These are phyloP conservation scores for Tauraco hartlaubi DNA, from an alignment of 2,797 vertebrate genomes.

Conservation along the genomic window DNA sequence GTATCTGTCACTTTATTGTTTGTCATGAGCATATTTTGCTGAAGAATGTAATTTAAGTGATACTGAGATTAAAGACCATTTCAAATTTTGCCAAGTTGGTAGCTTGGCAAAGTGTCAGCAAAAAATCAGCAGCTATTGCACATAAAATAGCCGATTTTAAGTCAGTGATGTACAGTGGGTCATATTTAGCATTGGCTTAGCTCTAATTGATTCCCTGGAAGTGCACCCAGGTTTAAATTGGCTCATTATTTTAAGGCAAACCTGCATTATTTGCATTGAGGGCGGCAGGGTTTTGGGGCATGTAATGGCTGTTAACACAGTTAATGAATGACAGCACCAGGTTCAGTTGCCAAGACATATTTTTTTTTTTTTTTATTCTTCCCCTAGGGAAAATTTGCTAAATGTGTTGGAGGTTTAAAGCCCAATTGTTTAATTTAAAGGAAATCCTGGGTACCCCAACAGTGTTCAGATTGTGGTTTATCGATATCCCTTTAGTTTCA, in stretches of 20 bases:
- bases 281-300: background rate
- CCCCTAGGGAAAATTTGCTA: background rate
- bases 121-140: background rate
- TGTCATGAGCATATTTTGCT: background rate
- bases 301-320: background rate
- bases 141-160: background rate
- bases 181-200: background rate
- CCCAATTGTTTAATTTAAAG: background rate
- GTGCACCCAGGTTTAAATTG: background rate
- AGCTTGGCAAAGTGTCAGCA: background rate
- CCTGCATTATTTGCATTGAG: background rate
- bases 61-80: background rate
- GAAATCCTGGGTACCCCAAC: background rate
- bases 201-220: background rate
- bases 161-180: background rate
- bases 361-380: background rate
- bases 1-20: background rate
- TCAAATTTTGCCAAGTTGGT: background rate
- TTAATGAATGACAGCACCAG: background rate
- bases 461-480: background rate
- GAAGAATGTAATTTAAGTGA: background rate
- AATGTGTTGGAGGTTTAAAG: background rate
- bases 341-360: background rate
- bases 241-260: constrained; percentile 24
- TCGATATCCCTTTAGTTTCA: background rate